These are phyloP conservation scores for Melanogrammus aeglefinus DNA, from an alignment of 2,797 vertebrate species.

Conservation along the genomic window DNA sequence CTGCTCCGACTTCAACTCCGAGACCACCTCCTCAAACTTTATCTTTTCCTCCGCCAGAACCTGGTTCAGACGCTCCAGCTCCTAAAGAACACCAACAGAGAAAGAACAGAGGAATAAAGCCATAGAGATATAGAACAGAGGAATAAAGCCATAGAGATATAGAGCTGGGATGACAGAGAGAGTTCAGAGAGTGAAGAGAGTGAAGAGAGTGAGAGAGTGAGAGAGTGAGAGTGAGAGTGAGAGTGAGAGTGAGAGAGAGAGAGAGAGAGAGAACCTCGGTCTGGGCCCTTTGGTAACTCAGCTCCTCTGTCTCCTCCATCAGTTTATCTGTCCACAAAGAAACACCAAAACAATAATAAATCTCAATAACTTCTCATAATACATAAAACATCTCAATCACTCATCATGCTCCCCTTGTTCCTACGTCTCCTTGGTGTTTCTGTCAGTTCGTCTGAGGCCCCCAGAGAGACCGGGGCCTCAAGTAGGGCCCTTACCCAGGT, in stretches of 20 bases:
- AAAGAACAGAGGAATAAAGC: too few species aligned
- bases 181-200: not conserved
- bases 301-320: constrained; percentile 96
- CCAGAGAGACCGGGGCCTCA: not conserved
- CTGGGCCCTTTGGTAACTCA: constrained; percentile 89
- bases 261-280: constrained; percentile 78
- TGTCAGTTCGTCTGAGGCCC: constrained; percentile 54
- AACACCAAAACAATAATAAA: constrained; percentile 6
- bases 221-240: not conserved
- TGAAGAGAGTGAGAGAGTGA: not conserved
- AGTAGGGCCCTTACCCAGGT: constrained; percentile 79
- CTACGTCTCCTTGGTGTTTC: constrained; percentile 81
- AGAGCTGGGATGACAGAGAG: not conserved
- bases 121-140: not conserved
- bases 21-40: constrained; percentile 91
- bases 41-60: constrained; percentile 92
- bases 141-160: not conserved
- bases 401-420: not conserved
- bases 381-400: not conserved
- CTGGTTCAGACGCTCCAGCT: constrained; percentile 90
- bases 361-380: not conserved
- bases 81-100: constrained; percentile 63
- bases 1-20: constrained; percentile 88
- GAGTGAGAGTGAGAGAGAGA: not conserved
- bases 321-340: constrained; percentile 84